Conservation (phyloP, 2,888 invertebrate genomes). For the Tiliacea citrago region DNA sequence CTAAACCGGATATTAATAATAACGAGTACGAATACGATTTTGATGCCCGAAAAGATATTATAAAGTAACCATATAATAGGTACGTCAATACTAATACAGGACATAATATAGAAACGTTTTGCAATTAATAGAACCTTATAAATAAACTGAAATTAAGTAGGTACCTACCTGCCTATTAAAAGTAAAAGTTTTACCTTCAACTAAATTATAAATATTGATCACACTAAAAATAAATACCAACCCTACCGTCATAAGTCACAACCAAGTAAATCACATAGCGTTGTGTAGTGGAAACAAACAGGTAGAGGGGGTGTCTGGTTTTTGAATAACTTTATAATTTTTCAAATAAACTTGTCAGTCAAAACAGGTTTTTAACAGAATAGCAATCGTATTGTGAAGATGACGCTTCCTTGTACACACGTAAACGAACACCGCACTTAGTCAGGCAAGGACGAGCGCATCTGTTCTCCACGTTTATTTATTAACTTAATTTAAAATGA, state of each 20-base stretch:
- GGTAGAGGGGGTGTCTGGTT: constrained; percentile 24
- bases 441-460: constrained; percentile 47
- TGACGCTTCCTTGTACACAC: constrained; percentile 56
- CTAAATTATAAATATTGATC: not conserved
- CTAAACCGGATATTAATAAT: constrained; percentile 29
- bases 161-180: not conserved
- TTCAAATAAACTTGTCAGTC: constrained; percentile 44
- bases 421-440: constrained; percentile 53
- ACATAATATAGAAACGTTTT: not conserved
- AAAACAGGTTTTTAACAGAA: constrained; percentile 62
- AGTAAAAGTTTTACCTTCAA: constrained; percentile 34
- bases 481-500: constrained; percentile 61
- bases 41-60: constrained; percentile 47
- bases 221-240: constrained; percentile 2
- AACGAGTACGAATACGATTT: constrained; percentile 45
- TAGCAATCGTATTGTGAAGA: constrained; percentile 54
- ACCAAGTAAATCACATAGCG: constrained; percentile 6
- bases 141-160: not conserved
- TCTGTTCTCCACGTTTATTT: constrained; percentile 26
- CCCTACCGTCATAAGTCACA: not conserved
- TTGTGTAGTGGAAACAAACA: constrained; percentile 47
- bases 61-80: not conserved
- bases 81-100: not conserved
- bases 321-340: constrained; percentile 54
- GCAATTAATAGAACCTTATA: not conserved